Evolutionary conservation across 2,797 vertebrate genomes (phyloP).

Genomic region (Schizopygopsis malacanthus): DNA sequence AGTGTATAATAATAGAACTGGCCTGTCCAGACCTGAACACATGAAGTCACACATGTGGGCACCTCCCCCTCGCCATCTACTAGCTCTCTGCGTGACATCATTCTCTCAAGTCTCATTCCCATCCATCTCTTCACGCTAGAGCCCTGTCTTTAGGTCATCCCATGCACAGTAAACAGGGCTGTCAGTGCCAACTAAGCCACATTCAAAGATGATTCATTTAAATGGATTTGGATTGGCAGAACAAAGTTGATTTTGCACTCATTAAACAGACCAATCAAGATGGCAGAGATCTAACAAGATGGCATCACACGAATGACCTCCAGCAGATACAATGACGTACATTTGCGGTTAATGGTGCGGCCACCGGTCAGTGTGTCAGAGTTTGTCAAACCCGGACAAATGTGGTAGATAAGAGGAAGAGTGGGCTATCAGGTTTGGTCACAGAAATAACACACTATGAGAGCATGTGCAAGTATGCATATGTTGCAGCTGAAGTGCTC

Average conservation of each 20-base stretch:
- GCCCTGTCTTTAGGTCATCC: slow-evolving; percentile 32
- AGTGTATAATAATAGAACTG: slow-evolving; percentile 53
- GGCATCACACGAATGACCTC: neutral
- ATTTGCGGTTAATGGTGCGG: neutral
- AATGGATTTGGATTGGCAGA: neutral
- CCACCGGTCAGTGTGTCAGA: neutral
- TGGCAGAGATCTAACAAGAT: neutral
- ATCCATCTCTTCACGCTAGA: slow-evolving; percentile 51
- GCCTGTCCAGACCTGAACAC: slow-evolving; percentile 51
- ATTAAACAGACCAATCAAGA: neutral
- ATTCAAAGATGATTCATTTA: slow-evolving; percentile 30
- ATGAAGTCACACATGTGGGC: slow-evolving; percentile 24
- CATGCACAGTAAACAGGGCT: neutral
- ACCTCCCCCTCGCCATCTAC: slow-evolving; percentile 23
- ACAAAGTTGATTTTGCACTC: slow-evolving; percentile 10
- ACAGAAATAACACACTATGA: slow-evolving; percentile 32
- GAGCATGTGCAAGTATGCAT: slow-evolving; percentile 44
- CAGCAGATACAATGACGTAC: neutral
- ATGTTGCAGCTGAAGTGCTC: slow-evolving; percentile 16
- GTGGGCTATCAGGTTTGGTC: slow-evolving; percentile 6
- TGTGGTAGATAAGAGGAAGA: slow-evolving; percentile 15
- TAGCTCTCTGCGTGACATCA: slow-evolving; percentile 57
- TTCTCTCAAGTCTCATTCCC: slow-evolving; percentile 37
- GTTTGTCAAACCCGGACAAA: neutral
- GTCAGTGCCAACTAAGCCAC: neutral